Evolutionary conservation across 1,140 invertebrate species (phyloP).

Genomic region (Trichonephila clavata): DNA sequence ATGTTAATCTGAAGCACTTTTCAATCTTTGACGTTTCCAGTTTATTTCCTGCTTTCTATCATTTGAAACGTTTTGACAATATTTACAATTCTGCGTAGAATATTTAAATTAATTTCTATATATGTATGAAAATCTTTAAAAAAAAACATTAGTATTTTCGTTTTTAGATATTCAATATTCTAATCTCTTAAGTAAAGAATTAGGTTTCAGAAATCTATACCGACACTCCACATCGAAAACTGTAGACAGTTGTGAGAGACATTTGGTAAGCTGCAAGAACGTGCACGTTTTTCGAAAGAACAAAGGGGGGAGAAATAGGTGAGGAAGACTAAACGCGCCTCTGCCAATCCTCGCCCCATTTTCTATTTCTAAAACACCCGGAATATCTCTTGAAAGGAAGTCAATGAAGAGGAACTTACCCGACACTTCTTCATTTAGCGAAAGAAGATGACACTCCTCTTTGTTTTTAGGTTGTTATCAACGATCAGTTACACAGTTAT

Average conservation of each 20-base stretch:
- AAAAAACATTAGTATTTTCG: too few relatives aligned
- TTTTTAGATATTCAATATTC: too few relatives aligned
- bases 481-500: constrained; percentile 1
- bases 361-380: constrained; percentile 17
- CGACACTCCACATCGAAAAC: neutral
- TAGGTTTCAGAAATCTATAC: neutral
- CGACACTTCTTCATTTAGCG: constrained; percentile 5
- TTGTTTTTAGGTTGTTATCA: constrained; percentile 13
- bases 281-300: neutral
- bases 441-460: neutral
- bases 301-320: neutral
- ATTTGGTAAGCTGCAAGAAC: neutral
- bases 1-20: too few relatives aligned
- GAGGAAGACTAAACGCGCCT: constrained; percentile 2
- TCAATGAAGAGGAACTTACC: constrained; percentile 41
- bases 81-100: too few relatives aligned
- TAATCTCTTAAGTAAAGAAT: too few relatives aligned
- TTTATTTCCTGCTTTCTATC: too few relatives aligned
- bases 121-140: too few relatives aligned
- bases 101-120: too few relatives aligned
- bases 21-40: too few relatives aligned
- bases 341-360: constrained; percentile 3
- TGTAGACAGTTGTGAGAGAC: neutral
- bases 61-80: too few relatives aligned
- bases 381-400: constrained; percentile 24